Conservation (phyloP, 37 sponge, comb jelly and placozoan genomes). For the Tethya wilhelma region DNA sequence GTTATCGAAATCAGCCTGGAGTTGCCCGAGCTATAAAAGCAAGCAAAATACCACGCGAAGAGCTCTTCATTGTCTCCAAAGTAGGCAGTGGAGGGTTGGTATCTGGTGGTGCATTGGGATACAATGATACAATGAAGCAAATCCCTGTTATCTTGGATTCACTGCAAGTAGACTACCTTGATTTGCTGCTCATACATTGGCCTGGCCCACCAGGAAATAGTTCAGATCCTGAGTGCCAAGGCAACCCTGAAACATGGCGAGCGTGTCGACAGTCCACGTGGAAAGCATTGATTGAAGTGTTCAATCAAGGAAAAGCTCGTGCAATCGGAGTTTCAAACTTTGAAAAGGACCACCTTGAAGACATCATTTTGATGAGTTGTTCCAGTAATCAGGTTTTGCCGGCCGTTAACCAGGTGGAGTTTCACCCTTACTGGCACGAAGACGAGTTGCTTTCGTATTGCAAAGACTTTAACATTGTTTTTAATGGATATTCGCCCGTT, state of each 20-base stretch:
- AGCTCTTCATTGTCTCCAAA: conserved; percentile 25
- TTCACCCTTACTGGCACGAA: conserved; percentile 55
- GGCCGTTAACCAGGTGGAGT: conserved; percentile 50
- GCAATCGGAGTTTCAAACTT: conserved; percentile 63
- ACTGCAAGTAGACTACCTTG: conserved; percentile 21
- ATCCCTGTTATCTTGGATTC: neutral
- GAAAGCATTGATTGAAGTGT: conserved; percentile 45
- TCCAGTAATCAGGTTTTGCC: conserved; percentile 10
- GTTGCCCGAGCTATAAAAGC: conserved; percentile 14
- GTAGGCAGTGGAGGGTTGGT: conserved; percentile 17
- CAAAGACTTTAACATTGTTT: conserved; percentile 8
- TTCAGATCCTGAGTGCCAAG: neutral
- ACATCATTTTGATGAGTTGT: conserved; percentile 7
- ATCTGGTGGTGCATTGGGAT: conserved; percentile 12
- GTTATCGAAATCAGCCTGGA: conserved; percentile 16
- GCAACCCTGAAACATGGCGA: neutral
- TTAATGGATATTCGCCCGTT: conserved; percentile 19
- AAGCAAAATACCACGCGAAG: conserved; percentile 26
- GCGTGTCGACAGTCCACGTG: conserved; percentile 33
- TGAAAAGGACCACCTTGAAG: conserved; percentile 29
- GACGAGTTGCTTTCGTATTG: conserved; percentile 17
- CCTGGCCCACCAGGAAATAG: neutral
- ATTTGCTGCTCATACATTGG: conserved; percentile 37
- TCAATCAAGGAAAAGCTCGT: conserved; percentile 14
- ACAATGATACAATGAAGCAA: conserved; percentile 22